Evolutionary conservation across 2,113 vertebrate genomes (phyloP).

Genomic region (Bagarius yarrelli): DNA sequence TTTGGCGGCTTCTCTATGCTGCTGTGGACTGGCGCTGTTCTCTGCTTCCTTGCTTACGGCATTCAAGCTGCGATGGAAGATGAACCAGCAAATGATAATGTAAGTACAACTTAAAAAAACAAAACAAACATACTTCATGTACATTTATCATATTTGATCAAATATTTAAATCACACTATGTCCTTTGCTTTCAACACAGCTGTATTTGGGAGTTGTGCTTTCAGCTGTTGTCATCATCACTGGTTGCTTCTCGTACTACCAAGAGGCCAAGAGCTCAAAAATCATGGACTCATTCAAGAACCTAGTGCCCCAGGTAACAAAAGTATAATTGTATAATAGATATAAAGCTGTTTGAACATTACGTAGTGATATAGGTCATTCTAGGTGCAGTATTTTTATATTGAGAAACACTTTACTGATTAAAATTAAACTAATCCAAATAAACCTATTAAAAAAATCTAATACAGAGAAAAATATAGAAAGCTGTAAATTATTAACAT

Average conservation of each 20-base stretch:
- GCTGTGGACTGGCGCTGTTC: slow-evolving; percentile 78
- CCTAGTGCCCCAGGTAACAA: slow-evolving; percentile 75
- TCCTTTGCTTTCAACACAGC: slow-evolving; percentile 51
- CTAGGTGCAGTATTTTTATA: neutral
- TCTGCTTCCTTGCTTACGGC: slow-evolving; percentile 78
- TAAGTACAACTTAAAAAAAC: slow-evolving; percentile 61
- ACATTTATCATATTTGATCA: neutral
- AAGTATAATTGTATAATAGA: no score
- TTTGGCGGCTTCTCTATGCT: slow-evolving; percentile 81
- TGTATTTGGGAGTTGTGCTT: slow-evolving; percentile 75
- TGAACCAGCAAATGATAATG: slow-evolving; percentile 74
- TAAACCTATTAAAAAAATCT: neutral
- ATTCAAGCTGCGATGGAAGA: slow-evolving; percentile 76
- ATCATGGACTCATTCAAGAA: slow-evolving; percentile 84
- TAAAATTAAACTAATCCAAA: neutral
- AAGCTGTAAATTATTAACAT: neutral
- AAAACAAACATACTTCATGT: neutral
- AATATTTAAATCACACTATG: neutral
- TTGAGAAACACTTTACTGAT: neutral
- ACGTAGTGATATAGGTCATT: neutral
- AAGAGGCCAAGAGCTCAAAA: slow-evolving; percentile 79
- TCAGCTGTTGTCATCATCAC: slow-evolving; percentile 75
- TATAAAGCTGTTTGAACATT: neutral
- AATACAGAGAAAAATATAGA: neutral
- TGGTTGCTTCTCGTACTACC: slow-evolving; percentile 78